Evolutionary conservation across 1,140 invertebrate genomes (phyloP), one percentile per base, ranked within the genome.

Genomic region (Temnothorax longispinosus): DNA sequence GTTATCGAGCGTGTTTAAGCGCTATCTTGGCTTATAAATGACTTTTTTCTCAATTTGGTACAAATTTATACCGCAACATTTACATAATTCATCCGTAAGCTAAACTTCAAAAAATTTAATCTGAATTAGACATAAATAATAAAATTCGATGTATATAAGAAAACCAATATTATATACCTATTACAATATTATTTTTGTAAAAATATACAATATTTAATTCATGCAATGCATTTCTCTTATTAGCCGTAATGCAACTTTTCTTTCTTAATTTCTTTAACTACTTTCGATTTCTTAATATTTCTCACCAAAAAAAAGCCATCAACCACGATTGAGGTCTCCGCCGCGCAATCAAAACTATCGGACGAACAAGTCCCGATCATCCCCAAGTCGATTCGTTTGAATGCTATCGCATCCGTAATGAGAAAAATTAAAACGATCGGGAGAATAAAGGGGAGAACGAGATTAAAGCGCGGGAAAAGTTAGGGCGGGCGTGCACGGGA

Each of bases 381-480:
- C 41, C 54, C 15, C 69, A 41, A 27, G 54, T 32, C 69, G 69
- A 50, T 60, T 35, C 80, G 41, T 84, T 60, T 62, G 44, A 84
- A 84, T 74, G 67, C 71, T 74, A 82, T 60, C 80, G 67, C 80
- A 54, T 15, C 32, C 56, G 69, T 84, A 84, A 84, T 75, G 80
- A 75, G 80, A 75, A 84, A 84, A 84, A 84, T 84, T 84, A 75
- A 84, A 84, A 72, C 80, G 80, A 60, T 84, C 58, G 54, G 15
- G 18, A 84, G 54, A 84, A 75, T 74, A 75, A 84, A 75, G 32
- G 69, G 18, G 60, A 18, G 80, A 18, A 75, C 69, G 27, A 35
- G 80, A 84, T 84, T 75, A 84, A 84, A 82, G 67, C 47, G 38
- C 52, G 67, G 76, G 27, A 47, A 82, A 82, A 84, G 56, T 82